Base-by-base conservation (phyloP, 1,140 invertebrate genomes). In the Drosophila aff. region DNA sequence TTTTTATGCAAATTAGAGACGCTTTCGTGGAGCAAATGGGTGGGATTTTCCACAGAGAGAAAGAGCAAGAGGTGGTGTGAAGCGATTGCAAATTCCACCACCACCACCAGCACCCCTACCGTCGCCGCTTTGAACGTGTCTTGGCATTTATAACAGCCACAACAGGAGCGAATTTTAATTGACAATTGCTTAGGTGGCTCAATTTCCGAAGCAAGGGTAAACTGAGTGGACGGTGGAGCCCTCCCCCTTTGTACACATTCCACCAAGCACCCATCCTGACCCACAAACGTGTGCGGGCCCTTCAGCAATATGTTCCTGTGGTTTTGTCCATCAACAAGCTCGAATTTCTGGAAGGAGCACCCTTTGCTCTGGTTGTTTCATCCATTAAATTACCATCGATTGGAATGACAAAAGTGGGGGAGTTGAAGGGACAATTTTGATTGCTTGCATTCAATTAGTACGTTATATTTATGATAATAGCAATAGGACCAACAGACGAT, bases 1-100 rank as follows among this genome's bases (percentile, higher is more conserved):
- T 74, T 78, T 84, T 85, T 71, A 86, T 86, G 83, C 72, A 86
- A 86, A 86, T 86, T 79, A 74, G 71, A 43, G 46, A 73, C 68
- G 71, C 71, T 55, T 61, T 38, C 31, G 55, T 28, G 46, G 23
- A 60, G 18, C 11, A 18, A 36, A 10, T 18, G 43, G 36, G 33
- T 57, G 53, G 13, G 18, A 40, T 55, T 55, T 38, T 23, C 52
- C 9, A 40, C 4, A 38, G 33, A 10, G 18, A 15, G 13, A 6
- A 8, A 10, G 15, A 9, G 0, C 7, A 7, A 7, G 10, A 16
- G 66, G 53, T 21, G 23, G 53, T 52, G 71, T 40, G 4, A 61
- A 74, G n/a, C 55, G 46, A 61, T 73, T 52, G 55, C 43, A 60
- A 73, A 73, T 74, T 61, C 71, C 71, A 52, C 68, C 68, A 66